Evolutionary conservation across 2,797 vertebrate genomes (phyloP), one percentile per base, ranked within the genome.

Genomic region (Parauchenoglanis ngamensis): DNA sequence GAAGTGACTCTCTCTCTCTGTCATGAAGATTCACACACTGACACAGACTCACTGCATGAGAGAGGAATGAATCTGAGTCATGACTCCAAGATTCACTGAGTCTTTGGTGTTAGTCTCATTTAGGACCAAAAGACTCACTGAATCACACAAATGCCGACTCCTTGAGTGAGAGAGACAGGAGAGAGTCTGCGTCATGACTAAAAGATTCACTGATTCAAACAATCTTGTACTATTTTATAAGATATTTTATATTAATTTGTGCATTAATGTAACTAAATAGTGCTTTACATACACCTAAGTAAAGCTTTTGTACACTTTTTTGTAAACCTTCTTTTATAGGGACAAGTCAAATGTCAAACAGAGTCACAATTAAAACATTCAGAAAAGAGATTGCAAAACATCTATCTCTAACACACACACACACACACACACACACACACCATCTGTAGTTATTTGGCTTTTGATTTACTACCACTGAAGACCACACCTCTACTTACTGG

Each of bases 391-490:
- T 35, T 35, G 35, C 35, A 35, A 76, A 25, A 76, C 73, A 35
- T 35, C 35, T 35, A 35, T 35, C 35, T 35, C 35, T 35, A 35
- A 35, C 40, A 40, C 40, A 40, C 40, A 40, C 40, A 40, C 40
- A 73, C 40, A 44, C 68, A 65, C 46, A 67, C 63, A 73, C 79
- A 73, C 86, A 84, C 59, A 77, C 57, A 73, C 83, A 35, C 35
- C 25, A 46, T 63, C 57, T 59, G 56, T 81, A 35, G 57, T 44
- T 63, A 76, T 76, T 52, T 59, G 52, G 28, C 28, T 31, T 80
- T 80, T 31, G 52, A 80, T 80, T 80, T 80, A 81, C 78, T 61
- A 44, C 57, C 21, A 63, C 19, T 63, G 23, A 31, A 81, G 2
- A 81, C 56, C 57, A 81, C 56, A 81, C 11, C 19, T 49, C 31